Percentiles rank a stretch among this genome's conserved stretches.
phyloP scores from a whole-genome alignment of 2,888 invertebrate species.

The Campopleginae sp. region DNA sequence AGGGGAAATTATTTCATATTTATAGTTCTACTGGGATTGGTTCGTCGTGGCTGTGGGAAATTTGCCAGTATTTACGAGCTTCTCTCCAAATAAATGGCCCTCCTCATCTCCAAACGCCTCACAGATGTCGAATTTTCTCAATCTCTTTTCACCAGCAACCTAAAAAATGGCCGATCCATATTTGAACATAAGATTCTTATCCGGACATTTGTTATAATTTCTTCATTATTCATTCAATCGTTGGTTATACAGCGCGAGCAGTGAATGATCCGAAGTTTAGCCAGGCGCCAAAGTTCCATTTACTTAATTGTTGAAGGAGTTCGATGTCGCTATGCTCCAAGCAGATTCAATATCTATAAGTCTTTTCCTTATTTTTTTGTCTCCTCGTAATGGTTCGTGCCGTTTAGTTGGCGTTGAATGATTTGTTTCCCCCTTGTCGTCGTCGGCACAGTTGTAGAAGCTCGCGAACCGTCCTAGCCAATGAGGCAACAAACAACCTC shows the following conservation, averaged over 20 bases:
- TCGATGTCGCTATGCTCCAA: constrained; percentile 32
- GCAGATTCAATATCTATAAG: not conserved
- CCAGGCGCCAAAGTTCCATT: constrained; percentile 20
- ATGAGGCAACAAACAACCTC: constrained; percentile 77
- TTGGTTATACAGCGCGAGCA: not conserved
- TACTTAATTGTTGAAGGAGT: constrained; percentile 9
- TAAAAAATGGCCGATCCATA: not conserved
- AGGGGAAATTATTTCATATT: constrained; percentile 46
- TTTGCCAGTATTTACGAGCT: constrained; percentile 35
- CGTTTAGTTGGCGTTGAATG: constrained; percentile 70
- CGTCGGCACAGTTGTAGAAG: constrained; percentile 48
- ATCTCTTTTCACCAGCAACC: not conserved
- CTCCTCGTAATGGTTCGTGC: constrained; percentile 41
- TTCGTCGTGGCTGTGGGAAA: constrained; percentile 26
- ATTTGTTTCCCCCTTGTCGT: constrained; percentile 69
- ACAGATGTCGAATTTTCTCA: constrained; percentile 5
- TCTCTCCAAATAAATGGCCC: constrained; percentile 21
- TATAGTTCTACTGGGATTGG: constrained; percentile 45
- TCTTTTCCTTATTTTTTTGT: constrained; percentile 6
- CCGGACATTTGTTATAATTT: not conserved
- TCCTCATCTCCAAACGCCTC: not conserved
- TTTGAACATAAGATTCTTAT: not conserved
- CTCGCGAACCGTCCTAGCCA: constrained; percentile 67
- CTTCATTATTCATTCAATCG: not conserved
- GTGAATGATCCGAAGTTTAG: not conserved